A percentile compares a stretch with the other conserved stretches of the same genome.
Evolutionary conservation across 2,888 invertebrate species (phyloP).

Genomic region (Peribatodes rhomboidaria): DNA sequence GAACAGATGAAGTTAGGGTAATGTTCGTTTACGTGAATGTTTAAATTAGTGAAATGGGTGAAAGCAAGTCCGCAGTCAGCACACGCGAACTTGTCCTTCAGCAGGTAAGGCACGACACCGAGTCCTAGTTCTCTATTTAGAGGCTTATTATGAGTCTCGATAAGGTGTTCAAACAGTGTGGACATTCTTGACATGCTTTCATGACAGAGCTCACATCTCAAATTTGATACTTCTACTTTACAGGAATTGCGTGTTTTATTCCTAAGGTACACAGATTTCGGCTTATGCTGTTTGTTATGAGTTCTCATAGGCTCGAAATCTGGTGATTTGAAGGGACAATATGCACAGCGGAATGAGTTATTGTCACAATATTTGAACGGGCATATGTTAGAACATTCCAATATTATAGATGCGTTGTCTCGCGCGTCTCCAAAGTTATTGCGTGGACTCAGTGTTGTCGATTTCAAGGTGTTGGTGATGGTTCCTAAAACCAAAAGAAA

Average conservation of each 20-base stretch:
- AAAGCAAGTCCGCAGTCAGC: slow-evolving; percentile 16
- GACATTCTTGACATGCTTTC: slow-evolving; percentile 16
- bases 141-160: slow-evolving; percentile 30
- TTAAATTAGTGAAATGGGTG: slow-evolving; percentile 35
- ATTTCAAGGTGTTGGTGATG: slow-evolving; percentile 2
- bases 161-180: slow-evolving; percentile 30
- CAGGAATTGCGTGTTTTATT: neutral
- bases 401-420: slow-evolving; percentile 19
- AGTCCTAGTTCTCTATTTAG: slow-evolving; percentile 6
- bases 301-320: slow-evolving; percentile 12
- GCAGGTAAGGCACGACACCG: slow-evolving; percentile 34
- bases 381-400: slow-evolving; percentile 20
- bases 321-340: slow-evolving; percentile 14
- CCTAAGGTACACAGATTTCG: neutral
- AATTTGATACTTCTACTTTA: slow-evolving; percentile 36
- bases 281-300: slow-evolving; percentile 10
- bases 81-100: slow-evolving; percentile 31
- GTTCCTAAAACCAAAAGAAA: slow-evolving; percentile 28
- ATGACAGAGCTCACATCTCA: slow-evolving; percentile 36
- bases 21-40: slow-evolving; percentile 68
- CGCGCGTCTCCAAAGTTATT: slow-evolving; percentile 7
- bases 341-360: slow-evolving; percentile 15
- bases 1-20: slow-evolving; percentile 73
- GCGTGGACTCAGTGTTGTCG: slow-evolving; percentile 2
- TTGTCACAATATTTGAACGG: slow-evolving; percentile 14